A percentile compares a stretch with the other conserved stretches of the same genome.
Conservation (phyloP, 1,140 invertebrate species). For the Eumeta japonica region DNA sequence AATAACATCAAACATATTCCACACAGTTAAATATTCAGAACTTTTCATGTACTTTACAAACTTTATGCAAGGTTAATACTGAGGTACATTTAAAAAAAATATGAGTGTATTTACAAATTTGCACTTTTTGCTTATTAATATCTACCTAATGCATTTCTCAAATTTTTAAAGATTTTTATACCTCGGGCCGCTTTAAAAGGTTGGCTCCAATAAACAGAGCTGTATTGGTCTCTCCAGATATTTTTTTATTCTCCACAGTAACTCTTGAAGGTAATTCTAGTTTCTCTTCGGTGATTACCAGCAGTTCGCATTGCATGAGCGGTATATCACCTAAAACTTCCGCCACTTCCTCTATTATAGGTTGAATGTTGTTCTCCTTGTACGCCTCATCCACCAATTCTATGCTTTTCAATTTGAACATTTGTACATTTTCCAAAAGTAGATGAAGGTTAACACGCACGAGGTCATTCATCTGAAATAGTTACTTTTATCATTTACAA, state of each 20-base stretch:
- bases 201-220: slow-evolving; percentile 59
- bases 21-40: no score
- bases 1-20: no score
- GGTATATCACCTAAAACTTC: slow-evolving; percentile 63
- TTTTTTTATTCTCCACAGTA: slow-evolving; percentile 62
- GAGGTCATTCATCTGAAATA: slow-evolving; percentile 44
- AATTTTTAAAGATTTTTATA: slow-evolving; percentile 7
- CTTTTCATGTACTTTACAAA: no score
- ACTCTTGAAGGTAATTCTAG: slow-evolving; percentile 54
- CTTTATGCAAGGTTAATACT: no score
- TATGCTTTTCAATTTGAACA: slow-evolving; percentile 70
- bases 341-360: slow-evolving; percentile 56
- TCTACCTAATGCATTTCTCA: not conserved
- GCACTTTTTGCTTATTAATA: not conserved
- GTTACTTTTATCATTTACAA: slow-evolving; percentile 3
- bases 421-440: slow-evolving; percentile 73
- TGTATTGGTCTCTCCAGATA: slow-evolving; percentile 58
- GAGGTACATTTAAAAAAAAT: not conserved
- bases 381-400: slow-evolving; percentile 64
- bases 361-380: slow-evolving; percentile 36
- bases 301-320: slow-evolving; percentile 61
- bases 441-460: slow-evolving; percentile 67
- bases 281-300: slow-evolving; percentile 42
- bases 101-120: not conserved
- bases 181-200: slow-evolving; percentile 32